Percentiles rank a stretch among this genome's conserved stretches.
These are phyloP conservation scores for Myotis planiceps DNA, from an alignment of 2,797 vertebrate genomes.

Conservation along the genomic window DNA sequence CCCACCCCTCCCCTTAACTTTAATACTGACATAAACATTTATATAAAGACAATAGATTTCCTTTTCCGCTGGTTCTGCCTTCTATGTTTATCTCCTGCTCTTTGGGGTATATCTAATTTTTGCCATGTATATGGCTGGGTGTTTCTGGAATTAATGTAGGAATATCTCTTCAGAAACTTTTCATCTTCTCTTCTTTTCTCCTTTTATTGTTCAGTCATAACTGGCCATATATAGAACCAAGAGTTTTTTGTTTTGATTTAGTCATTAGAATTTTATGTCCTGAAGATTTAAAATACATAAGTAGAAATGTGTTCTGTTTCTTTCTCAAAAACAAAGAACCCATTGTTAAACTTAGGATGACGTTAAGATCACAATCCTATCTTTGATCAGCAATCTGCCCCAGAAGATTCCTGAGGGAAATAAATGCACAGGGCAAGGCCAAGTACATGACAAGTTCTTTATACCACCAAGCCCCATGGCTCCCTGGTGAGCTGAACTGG, in stretches of 20 bases:
- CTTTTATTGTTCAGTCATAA: background rate
- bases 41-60: background rate
- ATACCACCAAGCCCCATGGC: background rate
- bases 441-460: background rate
- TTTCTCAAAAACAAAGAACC: constrained; percentile 35
- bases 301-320: background rate
- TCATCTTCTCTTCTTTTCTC: background rate
- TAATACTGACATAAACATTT: background rate
- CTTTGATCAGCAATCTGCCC: background rate
- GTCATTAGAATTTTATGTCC: constrained; percentile 35
- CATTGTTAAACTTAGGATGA: constrained; percentile 1
- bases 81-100: background rate
- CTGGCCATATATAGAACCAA: background rate
- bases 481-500: background rate
- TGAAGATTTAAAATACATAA: constrained; percentile 29
- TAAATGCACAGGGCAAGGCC: background rate
- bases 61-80: background rate
- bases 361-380: background rate
- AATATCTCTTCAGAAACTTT: background rate
- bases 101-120: background rate
- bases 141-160: background rate
- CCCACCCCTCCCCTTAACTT: background rate
- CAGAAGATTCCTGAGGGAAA: background rate
- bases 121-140: background rate
- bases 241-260: background rate